Base-by-base conservation (phyloP, 2,888 invertebrate genomes). In the Spisula solida region DNA sequence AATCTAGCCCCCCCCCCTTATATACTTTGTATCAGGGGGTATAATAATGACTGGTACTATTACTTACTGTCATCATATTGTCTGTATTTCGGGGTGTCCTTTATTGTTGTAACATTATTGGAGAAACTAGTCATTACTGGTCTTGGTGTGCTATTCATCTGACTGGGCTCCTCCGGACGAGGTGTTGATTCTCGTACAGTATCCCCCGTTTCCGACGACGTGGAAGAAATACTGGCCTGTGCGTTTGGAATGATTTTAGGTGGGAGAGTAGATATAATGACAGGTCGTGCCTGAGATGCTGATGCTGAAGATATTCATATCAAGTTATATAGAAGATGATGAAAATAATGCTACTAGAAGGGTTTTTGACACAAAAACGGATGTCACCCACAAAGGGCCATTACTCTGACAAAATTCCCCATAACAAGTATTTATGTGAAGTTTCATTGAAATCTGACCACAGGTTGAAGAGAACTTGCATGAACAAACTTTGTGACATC, bases 231-330 rank as follows among this genome's bases (percentile, higher is more conserved):
- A 20, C 70, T 48, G 31, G 31, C 75, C 10, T 29, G 18, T 29
- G 18, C 81, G 31, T 31, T 75, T 92, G 92, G 92, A 92, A 92
- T 92, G 92, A 88, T 82, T 90, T 88, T 87, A 81, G 91, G 84
- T 56, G 92, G 87, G 55, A 89, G 20, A 47, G 88, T 80, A 25
- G 92, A 91, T 81, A 93, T 92, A 56, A 94, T 93, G 85, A 94
- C 93, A 66, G 95, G 94, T 47, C 95, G 88, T n/a, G 94, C 93
- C 81, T 93, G 93, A 51, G 94, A 93, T 82, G 94, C 94, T 56
- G 94, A 93, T 48, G 93, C 94, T 94, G 92, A 25, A 91, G 92
- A 41, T 41, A 41, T 5, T 51, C 16, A 51, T 12, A 41, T 51
- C 6, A 51, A 16, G 51, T 51, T 51, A 51, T 16, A 51, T 41